Evolutionary conservation across 2,113 vertebrate genomes (phyloP).

Genomic region (Percina caprodes): DNA sequence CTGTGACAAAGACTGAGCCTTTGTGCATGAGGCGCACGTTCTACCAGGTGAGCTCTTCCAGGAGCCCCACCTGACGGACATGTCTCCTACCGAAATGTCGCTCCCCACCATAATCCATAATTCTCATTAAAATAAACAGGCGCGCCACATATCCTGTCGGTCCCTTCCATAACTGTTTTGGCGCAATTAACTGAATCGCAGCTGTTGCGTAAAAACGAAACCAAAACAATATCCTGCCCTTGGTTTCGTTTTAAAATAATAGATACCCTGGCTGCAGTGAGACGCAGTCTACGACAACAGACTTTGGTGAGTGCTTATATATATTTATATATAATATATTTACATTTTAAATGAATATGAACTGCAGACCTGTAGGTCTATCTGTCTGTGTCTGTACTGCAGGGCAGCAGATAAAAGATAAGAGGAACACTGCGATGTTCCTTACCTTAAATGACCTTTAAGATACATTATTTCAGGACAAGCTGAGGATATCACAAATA

Average conservation of each 20-base stretch:
- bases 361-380: too few relatives aligned
- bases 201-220: constrained; percentile 43
- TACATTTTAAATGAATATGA: background rate
- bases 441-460: constrained; percentile 49
- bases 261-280: background rate
- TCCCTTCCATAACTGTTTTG: background rate
- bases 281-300: background rate
- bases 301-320: constrained; percentile 53
- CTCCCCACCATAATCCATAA: too few relatives aligned
- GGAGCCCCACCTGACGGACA: too few relatives aligned
- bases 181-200: background rate
- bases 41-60: too few relatives aligned
- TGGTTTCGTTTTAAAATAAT: constrained; percentile 59
- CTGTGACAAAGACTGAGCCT: too few relatives aligned
- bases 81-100: too few relatives aligned
- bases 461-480: background rate
- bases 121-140: too few relatives aligned
- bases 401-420: background rate
- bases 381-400: too few relatives aligned
- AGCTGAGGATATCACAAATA: background rate
- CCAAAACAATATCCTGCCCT: background rate
- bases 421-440: background rate
- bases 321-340: too few relatives aligned
- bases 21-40: too few relatives aligned
- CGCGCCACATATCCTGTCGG: too few relatives aligned